These are phyloP conservation scores for Tinamus major DNA, from an alignment of 2,797 vertebrate species.

Conservation along the genomic window DNA sequence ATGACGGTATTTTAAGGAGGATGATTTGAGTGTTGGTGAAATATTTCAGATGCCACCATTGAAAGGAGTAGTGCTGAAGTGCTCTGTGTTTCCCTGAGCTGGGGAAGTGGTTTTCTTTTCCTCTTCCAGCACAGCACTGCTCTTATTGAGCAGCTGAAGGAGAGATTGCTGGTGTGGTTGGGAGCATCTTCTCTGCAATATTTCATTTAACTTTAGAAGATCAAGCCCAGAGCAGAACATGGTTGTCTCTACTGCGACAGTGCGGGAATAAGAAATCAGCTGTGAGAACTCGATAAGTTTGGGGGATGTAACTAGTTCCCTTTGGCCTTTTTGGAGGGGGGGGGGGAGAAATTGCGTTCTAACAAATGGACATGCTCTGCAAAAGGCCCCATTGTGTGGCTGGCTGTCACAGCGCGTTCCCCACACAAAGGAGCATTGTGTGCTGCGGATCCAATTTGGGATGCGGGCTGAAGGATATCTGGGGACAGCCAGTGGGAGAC, in stretches of 20 bases:
- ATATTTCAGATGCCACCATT: neutral
- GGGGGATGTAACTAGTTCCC: neutral
- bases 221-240: neutral
- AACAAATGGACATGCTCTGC: conserved; percentile 8
- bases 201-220: neutral
- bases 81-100: neutral
- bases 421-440: conserved; percentile 57
- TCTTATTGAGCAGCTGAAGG: neutral
- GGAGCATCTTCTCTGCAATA: conserved; percentile 14
- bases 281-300: neutral
- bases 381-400: conserved; percentile 41
- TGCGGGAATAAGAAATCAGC: neutral
- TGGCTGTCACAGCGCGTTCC: neutral
- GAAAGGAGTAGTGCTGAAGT: neutral
- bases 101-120: neutral
- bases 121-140: neutral
- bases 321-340: neutral
- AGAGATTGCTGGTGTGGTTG: neutral
- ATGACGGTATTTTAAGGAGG: neutral
- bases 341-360: neutral
- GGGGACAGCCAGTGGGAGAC: neutral
- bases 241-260: neutral
- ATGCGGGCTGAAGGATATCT: neutral
- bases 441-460: accelerated
- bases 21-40: neutral